Percentiles rank a stretch among this genome's conserved stretches.
Evolutionary conservation across 2,888 invertebrate genomes (phyloP).

Genomic region (Odiellus spinosus): DNA sequence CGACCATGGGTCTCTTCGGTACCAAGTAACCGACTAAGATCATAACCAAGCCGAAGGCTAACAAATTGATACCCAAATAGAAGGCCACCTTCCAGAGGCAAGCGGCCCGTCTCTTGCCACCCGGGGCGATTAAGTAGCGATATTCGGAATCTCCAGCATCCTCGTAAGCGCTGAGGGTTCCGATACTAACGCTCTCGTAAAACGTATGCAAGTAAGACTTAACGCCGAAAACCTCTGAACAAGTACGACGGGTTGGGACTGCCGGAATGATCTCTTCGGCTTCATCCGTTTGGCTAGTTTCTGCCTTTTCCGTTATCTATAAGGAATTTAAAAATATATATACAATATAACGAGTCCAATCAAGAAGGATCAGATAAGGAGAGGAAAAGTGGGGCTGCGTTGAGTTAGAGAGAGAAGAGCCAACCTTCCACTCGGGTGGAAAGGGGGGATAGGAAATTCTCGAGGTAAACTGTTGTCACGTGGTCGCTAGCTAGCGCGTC

Average conservation of each 20-base stretch:
- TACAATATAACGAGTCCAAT: no score
- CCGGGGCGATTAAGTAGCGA: conserved; percentile 22
- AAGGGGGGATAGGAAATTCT: no score
- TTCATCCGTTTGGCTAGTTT: not conserved
- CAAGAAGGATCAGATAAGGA: no score
- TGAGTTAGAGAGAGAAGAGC: no score
- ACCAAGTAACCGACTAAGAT: conserved; percentile 36
- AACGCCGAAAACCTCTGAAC: conserved; percentile 34
- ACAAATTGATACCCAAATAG: conserved; percentile 30
- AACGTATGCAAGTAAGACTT: conserved; percentile 36
- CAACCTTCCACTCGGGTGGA: no score
- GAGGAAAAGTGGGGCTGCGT: no score
- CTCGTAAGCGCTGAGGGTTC: conserved; percentile 23
- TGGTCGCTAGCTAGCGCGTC: no score
- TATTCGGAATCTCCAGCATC: conserved; percentile 24
- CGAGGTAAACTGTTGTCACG: no score
- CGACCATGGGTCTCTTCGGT: conserved; percentile 29
- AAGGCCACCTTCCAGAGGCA: conserved; percentile 34
- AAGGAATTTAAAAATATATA: no score
- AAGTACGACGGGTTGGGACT: not conserved
- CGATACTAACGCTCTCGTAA: conserved; percentile 28
- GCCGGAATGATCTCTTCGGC: not conserved
- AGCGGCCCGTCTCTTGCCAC: conserved; percentile 20
- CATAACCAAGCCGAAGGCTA: conserved; percentile 33
- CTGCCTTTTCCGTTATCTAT: not conserved